These are phyloP conservation scores for Panzeria rudis DNA, from an alignment of 2,888 invertebrate species.

Conservation along the genomic window DNA sequence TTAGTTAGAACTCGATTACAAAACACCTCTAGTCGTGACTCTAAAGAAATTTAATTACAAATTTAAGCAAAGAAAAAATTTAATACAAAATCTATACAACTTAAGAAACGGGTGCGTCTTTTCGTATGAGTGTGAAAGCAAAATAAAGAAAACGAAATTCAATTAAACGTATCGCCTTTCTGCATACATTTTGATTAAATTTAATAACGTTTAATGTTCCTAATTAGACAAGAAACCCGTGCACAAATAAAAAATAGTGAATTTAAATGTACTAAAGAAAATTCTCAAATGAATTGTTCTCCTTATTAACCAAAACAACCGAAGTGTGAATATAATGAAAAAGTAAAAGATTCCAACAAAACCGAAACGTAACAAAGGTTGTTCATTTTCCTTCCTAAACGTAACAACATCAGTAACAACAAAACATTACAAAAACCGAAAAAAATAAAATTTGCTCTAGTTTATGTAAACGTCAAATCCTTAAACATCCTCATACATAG, in stretches of 20 bases:
- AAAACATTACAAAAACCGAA: conserved; percentile 27
- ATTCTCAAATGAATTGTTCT: conserved; percentile 45
- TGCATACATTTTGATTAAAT: conserved; percentile 61
- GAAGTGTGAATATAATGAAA: conserved; percentile 57
- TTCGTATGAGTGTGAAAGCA: conserved; percentile 52
- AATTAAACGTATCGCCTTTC: conserved; percentile 50
- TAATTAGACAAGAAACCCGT: conserved; percentile 66
- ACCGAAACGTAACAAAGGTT: conserved; percentile 38
- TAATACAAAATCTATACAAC: conserved; percentile 57
- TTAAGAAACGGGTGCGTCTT: conserved; percentile 74
- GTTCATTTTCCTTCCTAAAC: conserved; percentile 26
- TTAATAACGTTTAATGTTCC: conserved; percentile 73
- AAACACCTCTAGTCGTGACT: conserved; percentile 63
- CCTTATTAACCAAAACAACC: conserved; percentile 48
- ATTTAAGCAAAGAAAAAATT: conserved; percentile 62
- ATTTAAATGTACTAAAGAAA: conserved; percentile 38
- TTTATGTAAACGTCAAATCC: conserved; percentile 65
- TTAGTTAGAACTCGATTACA: conserved; percentile 75
- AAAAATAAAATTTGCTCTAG: conserved; percentile 55
- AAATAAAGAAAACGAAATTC: conserved; percentile 47
- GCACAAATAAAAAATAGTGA: conserved; percentile 19
- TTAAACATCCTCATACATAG: conserved; percentile 32
- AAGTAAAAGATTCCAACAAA: conserved; percentile 47
- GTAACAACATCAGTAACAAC: conserved; percentile 40
- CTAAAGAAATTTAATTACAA: conserved; percentile 47